Conservation (phyloP, 2,888 invertebrate species). For the Dermolepida albohirtum region DNA sequence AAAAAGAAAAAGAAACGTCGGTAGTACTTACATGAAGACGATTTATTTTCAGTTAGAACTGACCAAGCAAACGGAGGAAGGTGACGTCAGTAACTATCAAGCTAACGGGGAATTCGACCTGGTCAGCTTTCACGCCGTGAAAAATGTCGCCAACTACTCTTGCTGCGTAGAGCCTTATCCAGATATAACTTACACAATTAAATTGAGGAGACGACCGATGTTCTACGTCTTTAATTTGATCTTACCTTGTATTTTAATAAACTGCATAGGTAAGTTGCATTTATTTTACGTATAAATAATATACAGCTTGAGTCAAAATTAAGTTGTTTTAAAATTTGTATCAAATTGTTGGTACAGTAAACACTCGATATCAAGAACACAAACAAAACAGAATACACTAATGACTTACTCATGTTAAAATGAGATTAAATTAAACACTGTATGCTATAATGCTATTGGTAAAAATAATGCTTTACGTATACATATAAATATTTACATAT, state of each 20-base stretch:
- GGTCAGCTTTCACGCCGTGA: conserved; percentile 79
- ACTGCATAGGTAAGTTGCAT: conserved; percentile 79
- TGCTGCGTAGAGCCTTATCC: conserved; percentile 88
- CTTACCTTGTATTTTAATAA: conserved; percentile 85
- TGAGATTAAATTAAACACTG: no score
- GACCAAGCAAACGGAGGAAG: conserved; percentile 81
- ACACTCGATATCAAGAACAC: no score
- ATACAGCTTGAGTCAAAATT: no score
- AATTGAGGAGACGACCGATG: conserved; percentile 80
- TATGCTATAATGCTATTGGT: no score
- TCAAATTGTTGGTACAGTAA: no score
- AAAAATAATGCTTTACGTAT: no score
- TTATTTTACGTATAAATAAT: background rate
- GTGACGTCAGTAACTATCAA: conserved; percentile 89
- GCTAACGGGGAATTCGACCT: conserved; percentile 92
- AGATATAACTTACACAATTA: conserved; percentile 85
- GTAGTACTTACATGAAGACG: background rate
- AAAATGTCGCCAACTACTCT: conserved; percentile 80
- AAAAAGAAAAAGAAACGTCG: background rate
- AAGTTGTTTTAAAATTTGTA: no score
- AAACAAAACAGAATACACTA: no score
- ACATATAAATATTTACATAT: no score
- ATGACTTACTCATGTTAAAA: no score
- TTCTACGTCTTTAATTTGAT: conserved; percentile 90
- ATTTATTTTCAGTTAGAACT: conserved; percentile 73